Conservation (phyloP, 2,113 vertebrate species). For the Notarius quadriscutis region DNA sequence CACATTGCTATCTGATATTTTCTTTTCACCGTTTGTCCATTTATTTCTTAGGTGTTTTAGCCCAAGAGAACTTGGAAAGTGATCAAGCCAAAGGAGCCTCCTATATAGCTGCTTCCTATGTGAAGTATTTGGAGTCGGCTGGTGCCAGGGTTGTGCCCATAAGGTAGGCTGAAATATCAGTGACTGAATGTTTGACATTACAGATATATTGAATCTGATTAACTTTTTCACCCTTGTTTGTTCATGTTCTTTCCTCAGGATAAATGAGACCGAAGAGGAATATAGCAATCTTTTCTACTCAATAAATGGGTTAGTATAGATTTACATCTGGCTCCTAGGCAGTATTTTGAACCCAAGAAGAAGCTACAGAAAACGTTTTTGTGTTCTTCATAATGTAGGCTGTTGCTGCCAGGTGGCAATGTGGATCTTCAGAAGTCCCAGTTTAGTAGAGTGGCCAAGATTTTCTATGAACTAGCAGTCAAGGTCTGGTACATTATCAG, state of each 20-base stretch:
- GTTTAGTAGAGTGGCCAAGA: constrained; percentile 66
- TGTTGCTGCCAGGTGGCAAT: constrained; percentile 74
- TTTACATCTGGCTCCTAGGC: neutral
- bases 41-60: constrained; percentile 68
- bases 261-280: constrained; percentile 69
- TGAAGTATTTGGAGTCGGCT: constrained; percentile 75
- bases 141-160: constrained; percentile 77
- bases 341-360: neutral
- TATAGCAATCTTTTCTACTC: constrained; percentile 66
- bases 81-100: constrained; percentile 69
- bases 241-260: constrained; percentile 54
- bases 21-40: neutral
- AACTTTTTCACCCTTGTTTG: neutral
- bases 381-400: constrained; percentile 49
- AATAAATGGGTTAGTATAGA: constrained; percentile 70
- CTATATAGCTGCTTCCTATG: constrained; percentile 78
- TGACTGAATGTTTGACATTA: neutral
- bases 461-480: constrained; percentile 72
- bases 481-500: constrained; percentile 56
- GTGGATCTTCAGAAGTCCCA: constrained; percentile 68
- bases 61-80: constrained; percentile 69
- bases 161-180: constrained; percentile 59
- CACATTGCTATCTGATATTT: neutral
- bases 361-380: neutral
- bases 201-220: neutral